A percentile compares a stretch with the other conserved stretches of the same genome.
phyloP scores from a whole-genome alignment of 2,113 vertebrate genomes.

The Shinisaurus crocodilurus region DNA sequence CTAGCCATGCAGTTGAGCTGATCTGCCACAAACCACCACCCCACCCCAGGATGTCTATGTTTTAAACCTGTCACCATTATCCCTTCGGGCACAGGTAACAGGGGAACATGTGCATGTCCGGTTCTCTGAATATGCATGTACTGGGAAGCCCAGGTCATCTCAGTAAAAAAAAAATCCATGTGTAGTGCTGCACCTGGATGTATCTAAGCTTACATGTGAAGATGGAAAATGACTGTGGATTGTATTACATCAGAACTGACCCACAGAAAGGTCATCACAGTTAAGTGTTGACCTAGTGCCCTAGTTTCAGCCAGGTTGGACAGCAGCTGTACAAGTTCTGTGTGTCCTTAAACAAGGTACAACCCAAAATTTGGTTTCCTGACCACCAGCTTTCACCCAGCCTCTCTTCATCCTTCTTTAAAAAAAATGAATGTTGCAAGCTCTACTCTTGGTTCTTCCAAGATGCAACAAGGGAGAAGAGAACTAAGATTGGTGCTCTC shows the following conservation, averaged over 20 bases:
- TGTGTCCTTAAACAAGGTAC: too few species aligned
- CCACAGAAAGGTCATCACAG: neutral
- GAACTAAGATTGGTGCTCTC: too few species aligned
- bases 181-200: neutral
- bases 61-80: neutral
- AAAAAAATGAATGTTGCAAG: too few species aligned
- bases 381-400: too few species aligned
- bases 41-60: too few species aligned
- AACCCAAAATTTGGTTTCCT: too few species aligned
- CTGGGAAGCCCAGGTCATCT: neutral
- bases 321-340: neutral
- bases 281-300: neutral
- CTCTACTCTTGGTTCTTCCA: too few species aligned
- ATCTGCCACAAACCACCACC: too few species aligned
- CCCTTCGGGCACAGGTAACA: neutral
- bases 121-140: neutral
- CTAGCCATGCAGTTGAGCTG: too few species aligned
- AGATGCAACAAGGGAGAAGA: too few species aligned
- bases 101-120: neutral
- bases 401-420: too few species aligned
- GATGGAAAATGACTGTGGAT: neutral
- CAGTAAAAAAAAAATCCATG: too few species aligned
- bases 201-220: neutral
- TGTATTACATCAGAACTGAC: neutral
- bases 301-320: neutral